Conservation (phyloP, 2,888 invertebrate genomes). For the Buathra laborator region DNA sequence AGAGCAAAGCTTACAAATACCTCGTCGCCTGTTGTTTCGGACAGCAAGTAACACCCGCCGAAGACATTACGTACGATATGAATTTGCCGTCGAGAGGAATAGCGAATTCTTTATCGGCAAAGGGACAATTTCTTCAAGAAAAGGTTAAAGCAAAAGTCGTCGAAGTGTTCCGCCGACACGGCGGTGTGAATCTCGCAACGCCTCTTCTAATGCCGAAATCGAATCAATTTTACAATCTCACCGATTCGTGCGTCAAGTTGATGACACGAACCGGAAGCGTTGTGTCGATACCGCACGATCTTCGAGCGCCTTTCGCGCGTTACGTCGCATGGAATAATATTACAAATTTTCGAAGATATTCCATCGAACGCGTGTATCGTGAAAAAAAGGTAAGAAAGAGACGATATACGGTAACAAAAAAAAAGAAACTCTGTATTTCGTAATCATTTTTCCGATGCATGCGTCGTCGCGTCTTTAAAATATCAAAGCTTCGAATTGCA, state of each 20-base stretch:
- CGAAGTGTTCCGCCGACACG: constrained; percentile 91
- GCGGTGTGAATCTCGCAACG: constrained; percentile 92
- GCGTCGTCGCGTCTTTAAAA: too few species aligned
- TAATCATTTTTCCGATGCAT: too few species aligned
- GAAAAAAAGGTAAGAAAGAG: constrained; percentile 89
- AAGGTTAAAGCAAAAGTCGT: constrained; percentile 85
- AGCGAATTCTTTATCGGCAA: constrained; percentile 73
- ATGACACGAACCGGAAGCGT: constrained; percentile 96
- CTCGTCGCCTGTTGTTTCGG: constrained; percentile 88
- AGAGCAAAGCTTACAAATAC: constrained; percentile 92
- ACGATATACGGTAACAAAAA: neutral
- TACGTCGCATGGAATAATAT: constrained; percentile 93
- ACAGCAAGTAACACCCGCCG: constrained; percentile 88
- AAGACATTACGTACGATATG: constrained; percentile 94
- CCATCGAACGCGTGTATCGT: constrained; percentile 94
- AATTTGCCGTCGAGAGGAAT: constrained; percentile 85
- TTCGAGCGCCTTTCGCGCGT: constrained; percentile 92
- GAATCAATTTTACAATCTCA: constrained; percentile 86
- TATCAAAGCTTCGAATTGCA: too few species aligned
- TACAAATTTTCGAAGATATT: constrained; percentile 92
- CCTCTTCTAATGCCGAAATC: constrained; percentile 93
- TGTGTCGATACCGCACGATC: constrained; percentile 94
- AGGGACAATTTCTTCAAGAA: constrained; percentile 77
- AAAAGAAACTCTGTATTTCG: neutral
- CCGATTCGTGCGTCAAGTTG: constrained; percentile 90